Conservation (phyloP, 1,140 invertebrate species). For the Camponotus vicinus region DNA sequence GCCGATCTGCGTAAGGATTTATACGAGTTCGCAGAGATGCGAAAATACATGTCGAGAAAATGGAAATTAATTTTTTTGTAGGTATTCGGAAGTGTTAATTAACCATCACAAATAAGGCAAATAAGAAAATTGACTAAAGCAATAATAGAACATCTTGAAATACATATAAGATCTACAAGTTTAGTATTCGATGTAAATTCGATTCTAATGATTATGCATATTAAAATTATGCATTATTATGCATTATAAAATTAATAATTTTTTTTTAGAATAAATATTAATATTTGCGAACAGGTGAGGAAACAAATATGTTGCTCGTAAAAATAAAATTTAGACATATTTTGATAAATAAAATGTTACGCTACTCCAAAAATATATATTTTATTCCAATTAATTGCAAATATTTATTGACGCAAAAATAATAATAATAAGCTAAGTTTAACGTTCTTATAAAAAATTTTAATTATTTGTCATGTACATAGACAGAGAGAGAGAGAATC, state of each 20-base stretch:
- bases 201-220: no score
- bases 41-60: conserved; percentile 5
- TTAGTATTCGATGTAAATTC: not conserved
- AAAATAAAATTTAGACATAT: no score
- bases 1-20: not conserved
- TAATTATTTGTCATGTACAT: not conserved
- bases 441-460: not conserved
- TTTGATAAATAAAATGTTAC: not conserved
- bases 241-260: not conserved
- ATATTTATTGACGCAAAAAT: not conserved
- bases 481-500: no score
- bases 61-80: conserved; percentile 9
- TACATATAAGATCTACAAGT: conserved; percentile 71
- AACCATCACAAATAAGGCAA: not conserved
- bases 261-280: not conserved
- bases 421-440: not conserved
- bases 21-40: conserved; percentile 18
- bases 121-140: not conserved
- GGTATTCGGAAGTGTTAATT: not conserved
- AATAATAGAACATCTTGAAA: not conserved
- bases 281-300: not conserved
- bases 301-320: no score
- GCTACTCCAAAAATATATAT: not conserved
- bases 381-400: not conserved
- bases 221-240: no score